Evolutionary conservation across 2,888 invertebrate genomes (phyloP).

Genomic region (Parelbella ahira): DNA sequence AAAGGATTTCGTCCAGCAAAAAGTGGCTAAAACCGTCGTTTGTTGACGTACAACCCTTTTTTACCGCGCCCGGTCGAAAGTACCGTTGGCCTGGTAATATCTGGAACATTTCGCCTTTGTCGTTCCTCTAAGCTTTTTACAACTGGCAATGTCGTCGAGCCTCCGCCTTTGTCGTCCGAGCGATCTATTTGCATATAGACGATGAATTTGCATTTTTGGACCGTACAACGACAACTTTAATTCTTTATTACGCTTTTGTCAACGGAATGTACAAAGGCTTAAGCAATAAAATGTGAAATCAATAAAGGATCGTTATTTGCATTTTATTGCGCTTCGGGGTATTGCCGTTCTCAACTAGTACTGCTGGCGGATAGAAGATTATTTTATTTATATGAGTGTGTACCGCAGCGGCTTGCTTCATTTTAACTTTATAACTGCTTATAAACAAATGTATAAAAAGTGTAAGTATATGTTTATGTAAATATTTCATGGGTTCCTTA

Average conservation of each 20-base stretch:
- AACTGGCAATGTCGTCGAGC: conserved; percentile 47
- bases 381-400: too few species aligned
- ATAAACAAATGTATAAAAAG: too few species aligned
- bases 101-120: conserved; percentile 62
- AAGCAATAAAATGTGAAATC: conserved; percentile 63
- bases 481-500: too few species aligned
- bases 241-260: conserved; percentile 48
- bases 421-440: too few species aligned
- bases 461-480: too few species aligned
- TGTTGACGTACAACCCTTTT: conserved; percentile 63
- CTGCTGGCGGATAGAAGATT: conserved; percentile 5
- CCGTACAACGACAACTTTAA: conserved; percentile 48
- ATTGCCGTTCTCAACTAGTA: too few species aligned
- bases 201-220: conserved; percentile 65
- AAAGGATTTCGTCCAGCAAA: conserved; percentile 63
- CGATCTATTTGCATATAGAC: conserved; percentile 72
- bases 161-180: conserved; percentile 52
- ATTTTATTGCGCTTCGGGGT: conserved; percentile 23
- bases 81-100: conserved; percentile 62
- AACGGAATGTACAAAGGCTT: conserved; percentile 49
- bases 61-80: conserved; percentile 41
- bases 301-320: conserved; percentile 26
- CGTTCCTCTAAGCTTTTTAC: conserved; percentile 64
- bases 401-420: too few species aligned
- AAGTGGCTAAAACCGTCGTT: conserved; percentile 57